A percentile compares a stretch with the other conserved stretches of the same genome.
phyloP scores from a whole-genome alignment of 2,113 vertebrate species.

The Dipodomys ordii region DNA sequence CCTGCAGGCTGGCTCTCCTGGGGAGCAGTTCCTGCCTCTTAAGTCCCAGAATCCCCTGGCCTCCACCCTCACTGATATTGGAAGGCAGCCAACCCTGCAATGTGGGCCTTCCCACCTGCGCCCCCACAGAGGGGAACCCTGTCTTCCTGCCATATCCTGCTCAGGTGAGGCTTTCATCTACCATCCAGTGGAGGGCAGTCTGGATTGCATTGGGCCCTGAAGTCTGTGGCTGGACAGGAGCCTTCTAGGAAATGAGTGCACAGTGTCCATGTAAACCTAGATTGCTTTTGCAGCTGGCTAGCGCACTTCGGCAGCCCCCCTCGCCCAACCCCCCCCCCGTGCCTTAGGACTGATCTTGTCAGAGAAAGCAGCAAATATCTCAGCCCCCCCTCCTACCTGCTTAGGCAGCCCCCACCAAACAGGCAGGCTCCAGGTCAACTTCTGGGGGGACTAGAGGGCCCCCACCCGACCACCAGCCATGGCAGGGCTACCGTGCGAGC shows the following conservation, averaged over 20 bases:
- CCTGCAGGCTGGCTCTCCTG: not conserved
- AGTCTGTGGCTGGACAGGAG: not conserved
- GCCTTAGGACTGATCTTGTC: too few species aligned
- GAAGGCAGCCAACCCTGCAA: fast-evolving
- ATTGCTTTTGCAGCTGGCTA: not conserved
- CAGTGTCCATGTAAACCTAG: not conserved
- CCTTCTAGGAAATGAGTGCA: not conserved
- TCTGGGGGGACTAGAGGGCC: not conserved
- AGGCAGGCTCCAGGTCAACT: not conserved
- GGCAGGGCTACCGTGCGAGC: not conserved
- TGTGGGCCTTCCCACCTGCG: not conserved
- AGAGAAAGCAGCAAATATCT: not conserved
- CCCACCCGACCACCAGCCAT: too few species aligned
- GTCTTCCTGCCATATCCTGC: not conserved
- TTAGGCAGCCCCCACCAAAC: not conserved
- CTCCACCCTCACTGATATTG: not conserved
- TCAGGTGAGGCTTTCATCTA: not conserved
- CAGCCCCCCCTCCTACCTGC: not conserved
- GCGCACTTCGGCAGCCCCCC: too few species aligned
- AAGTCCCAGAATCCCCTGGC: not conserved
- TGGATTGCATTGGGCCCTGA: not conserved
- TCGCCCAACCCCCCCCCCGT: too few species aligned
- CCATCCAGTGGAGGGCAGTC: not conserved
- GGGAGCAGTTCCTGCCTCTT: not conserved
- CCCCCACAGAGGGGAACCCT: too few species aligned